Evolutionary conservation across 2,888 invertebrate species (phyloP), one percentile per base, ranked within the genome.

Genomic region (Lochmaea capreae): DNA sequence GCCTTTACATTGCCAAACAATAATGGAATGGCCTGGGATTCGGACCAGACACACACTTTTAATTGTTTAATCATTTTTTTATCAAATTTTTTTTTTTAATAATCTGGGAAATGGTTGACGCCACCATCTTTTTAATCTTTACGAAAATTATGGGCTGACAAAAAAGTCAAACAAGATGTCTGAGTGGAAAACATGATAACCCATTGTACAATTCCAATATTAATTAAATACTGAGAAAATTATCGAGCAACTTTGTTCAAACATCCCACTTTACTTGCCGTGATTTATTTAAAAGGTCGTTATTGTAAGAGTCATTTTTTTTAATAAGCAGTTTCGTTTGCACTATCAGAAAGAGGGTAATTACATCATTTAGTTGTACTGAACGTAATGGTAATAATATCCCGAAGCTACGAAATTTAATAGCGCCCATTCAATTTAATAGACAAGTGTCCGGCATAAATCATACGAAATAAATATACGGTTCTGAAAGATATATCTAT

Each of bases 381-480:
- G 54, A 54, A 18, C n/a, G 12, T 59, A 33, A 33, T 59, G 26
- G 26, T 59, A 59, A 59, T 58, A 26, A 58, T 59, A 59, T 5
- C 59, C 33, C 12, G 14, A 26, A 59, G 33, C 59, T 12, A 43
- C 10, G 11, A 63, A 63, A 63, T 63, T 63, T 63, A 63, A 63
- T 63, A 43, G 43, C n/a, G 42, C 18, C 62, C 9, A 63, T 16
- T 63, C 14, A n/a, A 43, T 63, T 18, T 39, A 42, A 43, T 63
- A 63, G 18, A 43, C 18, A 63, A 54, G 54, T 54, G 62, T 63
- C 16, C n/a, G n/a, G 8, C 11, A 63, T 63, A 63, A 63, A 63
- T 63, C 43, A 18, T 42, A 18, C 11, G 10, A 63, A 63, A 63
- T 43, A 43, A 42, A 63, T 39, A 63, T 18, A 42, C 43, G 18